Base-by-base conservation (phyloP, 2,113 vertebrate genomes). In the Riparia riparia region DNA sequence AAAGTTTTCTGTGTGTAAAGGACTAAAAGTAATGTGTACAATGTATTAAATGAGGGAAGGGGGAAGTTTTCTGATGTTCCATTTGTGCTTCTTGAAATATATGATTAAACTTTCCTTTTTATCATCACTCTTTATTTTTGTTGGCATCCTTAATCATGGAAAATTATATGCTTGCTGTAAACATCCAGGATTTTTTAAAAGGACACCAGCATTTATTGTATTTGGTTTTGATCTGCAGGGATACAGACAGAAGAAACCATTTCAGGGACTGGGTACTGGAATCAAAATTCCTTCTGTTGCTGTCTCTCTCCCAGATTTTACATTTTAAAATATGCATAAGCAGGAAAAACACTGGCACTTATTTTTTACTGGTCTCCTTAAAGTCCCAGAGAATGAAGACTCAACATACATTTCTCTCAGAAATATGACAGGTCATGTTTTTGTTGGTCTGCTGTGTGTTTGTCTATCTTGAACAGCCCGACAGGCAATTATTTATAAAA, bases 401-500 rank as follows among this genome's bases (percentile, higher is more conserved):
- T 97, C 98, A 98, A 97, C 21, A 97, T 97, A 97, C 97, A 98
- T 98, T 98, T 98, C 97, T 98, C 97, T 98, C 93, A 94, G 95
- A 97, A 98, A 98, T 98, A 97, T 97, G 98, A 98, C 98, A 97
- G 97, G 97, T 98, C 95, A 29, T 98, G 97, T 98, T 98, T 98
- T 98, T 97, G 97, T 98, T 98, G 98, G 98, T 98, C 98, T 97
- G 96, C 96, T 49, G 47, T 97, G 73, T 98, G 98, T 98, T 98
- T 98, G 98, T 98, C 98, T 98, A 97, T 98, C 98, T 98, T 97
- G 97, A 98, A 97, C 97, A 94, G 97, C 77, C 97, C 98, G 98
- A 98, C 98, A 98, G 98, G 98, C 97, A 98, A 98, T 98, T 98
- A 98, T 98, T 98, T 98, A 98, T 98, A 98, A 98, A 98, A 98